phyloP scores from a whole-genome alignment of 1,140 invertebrate genomes.

The Drosophila jambulina region DNA sequence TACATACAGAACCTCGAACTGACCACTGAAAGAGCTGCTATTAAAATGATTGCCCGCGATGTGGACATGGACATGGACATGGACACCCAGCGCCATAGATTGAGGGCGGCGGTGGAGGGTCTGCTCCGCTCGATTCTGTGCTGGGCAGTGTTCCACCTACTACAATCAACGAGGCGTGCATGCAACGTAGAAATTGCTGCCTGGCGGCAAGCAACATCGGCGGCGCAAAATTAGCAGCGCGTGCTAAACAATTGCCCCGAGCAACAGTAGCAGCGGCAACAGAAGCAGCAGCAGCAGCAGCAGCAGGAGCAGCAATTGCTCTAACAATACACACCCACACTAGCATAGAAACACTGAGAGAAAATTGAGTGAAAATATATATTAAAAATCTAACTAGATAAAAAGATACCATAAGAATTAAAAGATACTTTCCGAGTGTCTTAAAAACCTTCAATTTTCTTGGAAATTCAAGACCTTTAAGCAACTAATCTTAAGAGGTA shows the following conservation, averaged over 20 bases:
- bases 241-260: slow-evolving; percentile 79
- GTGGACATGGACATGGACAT: slow-evolving; percentile 19
- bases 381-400: not conserved
- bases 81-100: slow-evolving; percentile 11
- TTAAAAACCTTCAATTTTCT: rapidly evolving
- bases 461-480: not conserved
- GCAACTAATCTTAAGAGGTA: too few relatives aligned
- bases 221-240: slow-evolving; percentile 80
- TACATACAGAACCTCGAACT: slow-evolving; percentile 58
- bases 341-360: not conserved
- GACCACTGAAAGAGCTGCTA: slow-evolving; percentile 67
- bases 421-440: not conserved
- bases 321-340: slow-evolving; percentile 54
- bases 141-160: slow-evolving; percentile 57
- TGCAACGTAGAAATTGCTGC: slow-evolving; percentile 79
- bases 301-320: slow-evolving; percentile 26
- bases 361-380: not conserved
- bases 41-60: slow-evolving; percentile 74
- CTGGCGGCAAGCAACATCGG: slow-evolving; percentile 45
- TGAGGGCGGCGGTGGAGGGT: slow-evolving; percentile 14
- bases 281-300: slow-evolving; percentile 12
- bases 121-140: not conserved
- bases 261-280: slow-evolving; percentile 46
- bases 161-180: slow-evolving; percentile 83
- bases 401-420: not conserved